Base-by-base conservation (phyloP, 2,113 vertebrate species). In the Pachypanchax playfairii region DNA sequence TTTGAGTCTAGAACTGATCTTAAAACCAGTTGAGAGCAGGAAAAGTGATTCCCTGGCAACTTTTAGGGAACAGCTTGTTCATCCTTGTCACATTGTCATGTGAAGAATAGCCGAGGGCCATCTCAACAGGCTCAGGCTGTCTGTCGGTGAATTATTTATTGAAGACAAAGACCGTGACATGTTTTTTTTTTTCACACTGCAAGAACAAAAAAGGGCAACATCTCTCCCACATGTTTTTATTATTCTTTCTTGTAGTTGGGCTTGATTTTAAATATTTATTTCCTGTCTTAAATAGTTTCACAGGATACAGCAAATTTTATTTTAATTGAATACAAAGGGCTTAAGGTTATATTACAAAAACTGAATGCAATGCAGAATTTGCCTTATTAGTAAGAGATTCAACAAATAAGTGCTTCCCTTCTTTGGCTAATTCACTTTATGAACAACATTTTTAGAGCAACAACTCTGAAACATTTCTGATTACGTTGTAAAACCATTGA, bases 71-170 rank as follows among this genome's bases (percentile, higher is more conserved):
- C 85, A 87, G 84, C 84, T 76, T 85, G 87, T 72, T 70, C 67
- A 67, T 80, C 81, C 63, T 65, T 78, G 78, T 87, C 77, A 75
- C 74, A 77, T 75, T 82, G 75, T 84, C 81, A 59, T 73, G 70
- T 80, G 72, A 79, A 58, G 73, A 70, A 70, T 79, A 62, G 83
- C 89, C 41, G 33, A 67, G 72, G 82, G 87, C 77, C 70, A 55
- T 66, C 70, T 72, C 77, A 54, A 70, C 75, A 76, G 52, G 65
- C 63, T 70, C 48, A 29, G 64, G 61, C 78, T 80, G 75, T 85
- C 81, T 75, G 18, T 61, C 73, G 72, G 85, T 87, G 85, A 89
- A 90, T 89, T 81, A 88, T 90, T 89, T 63, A 89, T 78, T 28
- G 17, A 71, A 64, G 56, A 69, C 47, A 72, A 71, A 77, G 70